These are phyloP conservation scores for Apus apus DNA, from an alignment of 2,113 vertebrate genomes.

Conservation along the genomic window DNA sequence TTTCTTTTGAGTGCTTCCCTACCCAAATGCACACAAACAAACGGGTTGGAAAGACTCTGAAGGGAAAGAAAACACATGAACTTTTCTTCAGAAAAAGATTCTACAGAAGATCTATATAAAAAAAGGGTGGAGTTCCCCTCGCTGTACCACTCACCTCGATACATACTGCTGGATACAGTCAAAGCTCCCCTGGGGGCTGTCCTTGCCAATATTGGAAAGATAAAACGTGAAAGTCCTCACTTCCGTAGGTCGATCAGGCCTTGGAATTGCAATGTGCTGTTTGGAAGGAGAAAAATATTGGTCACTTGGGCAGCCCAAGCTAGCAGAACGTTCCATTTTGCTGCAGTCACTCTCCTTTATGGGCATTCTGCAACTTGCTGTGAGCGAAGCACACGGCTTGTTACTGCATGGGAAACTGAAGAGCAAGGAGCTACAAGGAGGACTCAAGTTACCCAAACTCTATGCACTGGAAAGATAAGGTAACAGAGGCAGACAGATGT, in stretches of 20 bases:
- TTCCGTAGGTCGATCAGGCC: constrained; percentile 82
- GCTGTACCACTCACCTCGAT: constrained; percentile 83
- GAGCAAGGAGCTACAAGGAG: not conserved
- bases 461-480: rapidly evolving
- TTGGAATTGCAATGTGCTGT: constrained; percentile 93
- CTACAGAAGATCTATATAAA: not conserved
- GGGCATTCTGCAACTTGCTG: not conserved
- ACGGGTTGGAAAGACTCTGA: not conserved
- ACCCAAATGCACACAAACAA: not conserved
- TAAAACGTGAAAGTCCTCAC: constrained; percentile 90
- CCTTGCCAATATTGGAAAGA: constrained; percentile 93
- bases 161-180: constrained; percentile 97
- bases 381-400: not conserved
- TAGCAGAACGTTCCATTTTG: rapidly evolving
- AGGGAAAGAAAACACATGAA: rapidly evolving
- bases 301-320: not conserved
- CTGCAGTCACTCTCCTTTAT: not conserved
- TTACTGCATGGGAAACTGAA: not conserved
- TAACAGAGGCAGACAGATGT: not conserved
- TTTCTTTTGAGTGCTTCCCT: not conserved
- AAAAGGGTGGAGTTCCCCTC: rapidly evolving
- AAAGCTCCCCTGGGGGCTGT: constrained; percentile 95
- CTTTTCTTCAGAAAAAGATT: not conserved
- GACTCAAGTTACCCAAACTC: rapidly evolving
- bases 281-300: not conserved